Percentiles rank a stretch among this genome's conserved stretches.
Conservation (phyloP, 2,888 invertebrate genomes). For the Malthinus seriepunctatus region DNA sequence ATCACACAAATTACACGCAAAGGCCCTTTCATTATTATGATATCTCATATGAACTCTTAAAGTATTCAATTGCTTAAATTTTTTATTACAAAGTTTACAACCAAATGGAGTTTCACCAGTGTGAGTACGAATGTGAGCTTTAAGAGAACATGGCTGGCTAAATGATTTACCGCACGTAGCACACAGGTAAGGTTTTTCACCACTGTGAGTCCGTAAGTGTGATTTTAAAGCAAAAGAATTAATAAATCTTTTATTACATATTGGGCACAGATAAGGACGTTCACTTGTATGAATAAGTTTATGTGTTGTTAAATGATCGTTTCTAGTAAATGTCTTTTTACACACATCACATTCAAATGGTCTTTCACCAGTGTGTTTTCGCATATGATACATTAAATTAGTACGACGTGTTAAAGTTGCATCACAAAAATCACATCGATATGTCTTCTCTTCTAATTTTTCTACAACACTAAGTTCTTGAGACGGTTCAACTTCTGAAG, state of each 20-base stretch:
- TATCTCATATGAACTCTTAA: constrained; percentile 45
- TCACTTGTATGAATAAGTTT: constrained; percentile 40
- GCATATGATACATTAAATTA: constrained; percentile 37
- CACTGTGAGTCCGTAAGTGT: constrained; percentile 21
- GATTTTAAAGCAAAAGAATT: constrained; percentile 21
- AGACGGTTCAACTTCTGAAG: background rate
- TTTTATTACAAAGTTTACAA: constrained; percentile 37
- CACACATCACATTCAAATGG: constrained; percentile 39
- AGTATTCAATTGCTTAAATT: constrained; percentile 43
- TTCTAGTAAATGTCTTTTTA: constrained; percentile 38
- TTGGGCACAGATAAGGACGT: constrained; percentile 27
- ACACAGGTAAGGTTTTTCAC: constrained; percentile 37
- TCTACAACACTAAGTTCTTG: background rate
- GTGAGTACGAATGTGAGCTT: constrained; percentile 41
- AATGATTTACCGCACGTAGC: constrained; percentile 43
- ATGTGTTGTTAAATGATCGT: constrained; percentile 41
- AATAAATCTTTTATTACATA: constrained; percentile 24
- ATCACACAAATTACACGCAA: constrained; percentile 41
- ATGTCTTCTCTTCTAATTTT: background rate
- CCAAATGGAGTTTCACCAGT: constrained; percentile 41
- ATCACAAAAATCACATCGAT: constrained; percentile 41
- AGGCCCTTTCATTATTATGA: constrained; percentile 43
- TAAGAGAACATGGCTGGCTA: constrained; percentile 39
- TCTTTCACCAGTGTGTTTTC: constrained; percentile 37
- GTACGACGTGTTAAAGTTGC: constrained; percentile 36